Percentiles rank a stretch among this genome's conserved stretches.
These are phyloP conservation scores for Dromius quadrimaculatus DNA, from an alignment of 2,888 invertebrate species.

Conservation along the genomic window DNA sequence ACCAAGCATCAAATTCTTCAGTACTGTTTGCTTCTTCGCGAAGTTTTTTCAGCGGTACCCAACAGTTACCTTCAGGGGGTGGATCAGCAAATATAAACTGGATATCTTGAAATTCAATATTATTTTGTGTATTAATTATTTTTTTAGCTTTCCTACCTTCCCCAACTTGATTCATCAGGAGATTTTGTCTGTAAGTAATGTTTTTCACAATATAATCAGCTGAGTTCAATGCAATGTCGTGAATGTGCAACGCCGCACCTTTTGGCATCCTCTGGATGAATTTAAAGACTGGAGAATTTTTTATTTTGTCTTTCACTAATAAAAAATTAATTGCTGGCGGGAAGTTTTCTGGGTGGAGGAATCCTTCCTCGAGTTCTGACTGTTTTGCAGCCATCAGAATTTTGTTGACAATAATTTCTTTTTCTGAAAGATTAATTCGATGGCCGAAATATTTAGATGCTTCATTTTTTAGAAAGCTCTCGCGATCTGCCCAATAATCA, in stretches of 20 bases:
- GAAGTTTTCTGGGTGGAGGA: slow-evolving; percentile 61
- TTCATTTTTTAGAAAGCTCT: slow-evolving; percentile 55
- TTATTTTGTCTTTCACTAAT: slow-evolving; percentile 70
- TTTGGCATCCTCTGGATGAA: slow-evolving; percentile 79
- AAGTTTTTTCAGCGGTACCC: slow-evolving; percentile 68
- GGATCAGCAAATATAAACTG: slow-evolving; percentile 60
- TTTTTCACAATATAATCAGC: slow-evolving; percentile 73
- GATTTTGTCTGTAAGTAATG: slow-evolving; percentile 73
- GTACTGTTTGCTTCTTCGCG: slow-evolving; percentile 58
- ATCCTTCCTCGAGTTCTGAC: slow-evolving; percentile 51
- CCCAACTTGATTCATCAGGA: slow-evolving; percentile 67
- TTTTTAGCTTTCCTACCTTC: slow-evolving; percentile 61
- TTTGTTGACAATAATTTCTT: slow-evolving; percentile 55
- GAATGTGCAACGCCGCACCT: slow-evolving; percentile 78
- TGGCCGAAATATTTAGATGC: slow-evolving; percentile 55
- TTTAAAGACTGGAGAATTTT: slow-evolving; percentile 73
- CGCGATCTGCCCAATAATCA: slow-evolving; percentile 58
- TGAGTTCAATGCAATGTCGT: slow-evolving; percentile 75
- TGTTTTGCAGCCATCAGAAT: slow-evolving; percentile 54
- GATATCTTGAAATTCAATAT: not conserved
- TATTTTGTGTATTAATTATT: no score
- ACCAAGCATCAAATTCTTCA: slow-evolving; percentile 55
- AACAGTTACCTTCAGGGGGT: slow-evolving; percentile 60
- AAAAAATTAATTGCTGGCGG: slow-evolving; percentile 76
- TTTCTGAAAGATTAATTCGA: slow-evolving; percentile 50